A percentile compares a stretch with the other conserved stretches of the same genome.
Evolutionary conservation across 2,797 vertebrate species (phyloP).

Genomic region (Euthynnus affinis): DNA sequence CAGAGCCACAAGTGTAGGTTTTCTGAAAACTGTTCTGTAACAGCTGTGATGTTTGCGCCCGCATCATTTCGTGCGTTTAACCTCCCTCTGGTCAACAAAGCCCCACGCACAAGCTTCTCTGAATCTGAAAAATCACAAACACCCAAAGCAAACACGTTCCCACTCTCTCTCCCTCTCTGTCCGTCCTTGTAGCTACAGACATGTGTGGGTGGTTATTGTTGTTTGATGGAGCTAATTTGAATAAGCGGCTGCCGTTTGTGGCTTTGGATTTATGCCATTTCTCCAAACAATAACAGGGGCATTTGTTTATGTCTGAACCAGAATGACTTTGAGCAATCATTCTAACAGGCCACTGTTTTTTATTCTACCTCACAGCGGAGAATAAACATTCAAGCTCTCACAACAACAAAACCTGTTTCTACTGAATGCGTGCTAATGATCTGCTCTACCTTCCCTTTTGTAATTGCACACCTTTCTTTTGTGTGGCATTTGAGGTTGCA

Average conservation of each 20-base stretch:
- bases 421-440: constrained; percentile 37
- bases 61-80: constrained; percentile 30
- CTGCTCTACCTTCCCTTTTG: constrained; percentile 20
- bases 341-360: constrained; percentile 33
- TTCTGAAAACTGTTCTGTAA: constrained; percentile 12
- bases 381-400: constrained; percentile 37
- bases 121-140: not conserved
- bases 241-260: constrained; percentile 50
- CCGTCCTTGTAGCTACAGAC: constrained; percentile 31
- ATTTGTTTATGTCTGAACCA: constrained; percentile 46
- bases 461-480: constrained; percentile 18
- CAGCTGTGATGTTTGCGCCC: constrained; percentile 14
- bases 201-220: constrained; percentile 62
- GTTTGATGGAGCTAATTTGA: constrained; percentile 57
- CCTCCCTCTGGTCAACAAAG: constrained; percentile 30
- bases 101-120: not conserved
- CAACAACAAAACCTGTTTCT: constrained; percentile 41
- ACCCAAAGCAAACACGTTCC: constrained; percentile 13
- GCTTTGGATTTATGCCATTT: constrained; percentile 31
- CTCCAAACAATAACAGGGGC: constrained; percentile 46
- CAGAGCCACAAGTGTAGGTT: not conserved
- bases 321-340: constrained; percentile 39
- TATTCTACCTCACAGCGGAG: constrained; percentile 43
- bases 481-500: constrained; percentile 18
- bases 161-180: constrained; percentile 10